phyloP scores from a whole-genome alignment of 2,888 invertebrate genomes.

The Synergus umbraculus region DNA sequence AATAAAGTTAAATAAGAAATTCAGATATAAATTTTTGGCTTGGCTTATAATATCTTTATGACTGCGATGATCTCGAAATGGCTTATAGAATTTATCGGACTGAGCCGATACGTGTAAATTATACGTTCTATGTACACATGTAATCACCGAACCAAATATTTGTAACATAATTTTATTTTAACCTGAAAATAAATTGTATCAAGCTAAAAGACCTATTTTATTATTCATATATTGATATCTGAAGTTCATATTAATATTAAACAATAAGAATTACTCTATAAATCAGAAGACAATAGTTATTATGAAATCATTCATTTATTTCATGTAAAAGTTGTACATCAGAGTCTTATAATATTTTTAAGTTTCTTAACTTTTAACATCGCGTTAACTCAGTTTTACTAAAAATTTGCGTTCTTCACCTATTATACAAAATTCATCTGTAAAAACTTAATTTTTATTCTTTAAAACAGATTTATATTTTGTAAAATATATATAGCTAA shows the following conservation, averaged over 20 bases:
- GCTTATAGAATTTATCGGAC: constrained; percentile 17
- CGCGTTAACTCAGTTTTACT: background rate
- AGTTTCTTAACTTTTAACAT: constrained; percentile 22
- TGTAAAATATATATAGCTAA: background rate
- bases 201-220: background rate
- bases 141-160: constrained; percentile 36
- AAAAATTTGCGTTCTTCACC: background rate
- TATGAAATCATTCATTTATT: constrained; percentile 44
- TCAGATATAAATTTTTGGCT: background rate
- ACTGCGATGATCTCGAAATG: constrained; percentile 18
- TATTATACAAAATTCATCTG: constrained; percentile 11
- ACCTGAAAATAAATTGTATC: constrained; percentile 28
- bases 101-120: background rate
- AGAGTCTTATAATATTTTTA: constrained; percentile 22
- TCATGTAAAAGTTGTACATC: constrained; percentile 32
- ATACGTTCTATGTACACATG: constrained; percentile 22
- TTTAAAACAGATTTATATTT: constrained; percentile 9
- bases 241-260: background rate
- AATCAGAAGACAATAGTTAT: constrained; percentile 42
- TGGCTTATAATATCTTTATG: constrained; percentile 7
- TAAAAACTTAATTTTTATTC: constrained; percentile 7
- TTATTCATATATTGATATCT: background rate
- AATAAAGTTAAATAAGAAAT: background rate
- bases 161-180: constrained; percentile 36
- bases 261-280: background rate